Conservation (phyloP, 2,797 vertebrate genomes). For the Pterois miles region DNA sequence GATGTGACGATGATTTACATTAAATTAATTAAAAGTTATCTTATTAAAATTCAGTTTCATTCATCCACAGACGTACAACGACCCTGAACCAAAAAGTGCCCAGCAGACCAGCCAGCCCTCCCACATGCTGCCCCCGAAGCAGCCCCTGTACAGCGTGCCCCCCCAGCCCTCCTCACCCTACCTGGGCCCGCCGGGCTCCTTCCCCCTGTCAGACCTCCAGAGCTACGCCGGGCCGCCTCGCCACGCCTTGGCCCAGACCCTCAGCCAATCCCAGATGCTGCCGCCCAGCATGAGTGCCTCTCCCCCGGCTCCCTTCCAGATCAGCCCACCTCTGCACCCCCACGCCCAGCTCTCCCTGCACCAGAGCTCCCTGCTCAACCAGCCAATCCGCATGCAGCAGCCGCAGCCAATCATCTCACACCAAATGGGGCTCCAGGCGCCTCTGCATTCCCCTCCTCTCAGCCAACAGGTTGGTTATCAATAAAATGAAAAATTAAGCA, state of each 20-base stretch:
- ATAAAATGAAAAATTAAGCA: background rate
- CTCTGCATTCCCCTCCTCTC: slow-evolving; percentile 93
- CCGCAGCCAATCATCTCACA: slow-evolving; percentile 95
- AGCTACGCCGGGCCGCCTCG: slow-evolving; percentile 90
- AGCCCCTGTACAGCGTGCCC: slow-evolving; percentile 93
- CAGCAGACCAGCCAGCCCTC: slow-evolving; percentile 90
- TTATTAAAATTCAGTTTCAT: no score
- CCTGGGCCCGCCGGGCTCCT: slow-evolving; percentile 90
- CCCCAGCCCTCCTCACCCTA: slow-evolving; percentile 92
- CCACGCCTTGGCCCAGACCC: slow-evolving; percentile 88
- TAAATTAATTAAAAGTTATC: background rate
- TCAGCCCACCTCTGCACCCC: slow-evolving; percentile 95
- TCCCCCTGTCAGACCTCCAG: slow-evolving; percentile 95
- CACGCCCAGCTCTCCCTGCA: slow-evolving; percentile 92
- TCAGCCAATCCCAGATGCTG: slow-evolving; percentile 93
- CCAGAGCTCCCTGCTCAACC: slow-evolving; percentile 94
- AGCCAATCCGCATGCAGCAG: slow-evolving; percentile 97
- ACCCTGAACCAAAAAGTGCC: slow-evolving; percentile 92
- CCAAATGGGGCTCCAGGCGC: slow-evolving; percentile 96
- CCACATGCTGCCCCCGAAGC: slow-evolving; percentile 94
- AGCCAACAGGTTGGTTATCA: slow-evolving; percentile 90
- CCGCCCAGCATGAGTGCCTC: slow-evolving; percentile 94
- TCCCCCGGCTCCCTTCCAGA: slow-evolving; percentile 93
- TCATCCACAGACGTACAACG: slow-evolving; percentile 89
- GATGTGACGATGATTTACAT: slow-evolving; percentile 1